Percentiles rank a stretch among this genome's conserved stretches.
phyloP scores from a whole-genome alignment of 2,888 invertebrate genomes.

The Morpho helenor region DNA sequence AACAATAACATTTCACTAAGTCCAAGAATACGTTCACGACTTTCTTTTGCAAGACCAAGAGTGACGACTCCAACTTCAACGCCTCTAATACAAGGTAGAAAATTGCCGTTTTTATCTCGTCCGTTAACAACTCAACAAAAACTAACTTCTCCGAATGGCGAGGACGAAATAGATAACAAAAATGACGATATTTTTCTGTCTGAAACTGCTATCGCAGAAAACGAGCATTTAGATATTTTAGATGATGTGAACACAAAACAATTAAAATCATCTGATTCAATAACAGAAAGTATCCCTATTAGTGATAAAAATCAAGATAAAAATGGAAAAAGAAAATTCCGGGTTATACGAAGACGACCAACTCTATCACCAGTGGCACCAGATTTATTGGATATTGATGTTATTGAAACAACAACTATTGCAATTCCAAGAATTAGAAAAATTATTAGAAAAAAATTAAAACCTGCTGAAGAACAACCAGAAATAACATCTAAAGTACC shows the following conservation, averaged over 20 bases:
- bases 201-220: constrained; percentile 71
- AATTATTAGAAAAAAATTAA: constrained; percentile 62
- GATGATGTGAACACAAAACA: constrained; percentile 38
- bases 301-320: constrained; percentile 50
- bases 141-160: constrained; percentile 36
- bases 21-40: constrained; percentile 42
- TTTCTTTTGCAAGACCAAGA: constrained; percentile 46
- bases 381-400: constrained; percentile 29
- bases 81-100: constrained; percentile 45
- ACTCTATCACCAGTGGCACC: constrained; percentile 42
- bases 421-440: constrained; percentile 52
- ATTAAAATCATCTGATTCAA: constrained; percentile 42
- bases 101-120: constrained; percentile 51
- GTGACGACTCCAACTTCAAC: constrained; percentile 33
- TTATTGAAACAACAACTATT: constrained; percentile 32
- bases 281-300: constrained; percentile 36
- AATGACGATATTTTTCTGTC: constrained; percentile 65
- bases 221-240: constrained; percentile 55
- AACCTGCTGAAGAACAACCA: constrained; percentile 43
- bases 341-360: constrained; percentile 59
- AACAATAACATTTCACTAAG: constrained; percentile 27
- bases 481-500: constrained; percentile 46
- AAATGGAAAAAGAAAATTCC: constrained; percentile 55
- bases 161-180: constrained; percentile 53
- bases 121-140: constrained; percentile 45